phyloP scores from a whole-genome alignment of 2,888 invertebrate species.

The Agriotes lineatus region DNA sequence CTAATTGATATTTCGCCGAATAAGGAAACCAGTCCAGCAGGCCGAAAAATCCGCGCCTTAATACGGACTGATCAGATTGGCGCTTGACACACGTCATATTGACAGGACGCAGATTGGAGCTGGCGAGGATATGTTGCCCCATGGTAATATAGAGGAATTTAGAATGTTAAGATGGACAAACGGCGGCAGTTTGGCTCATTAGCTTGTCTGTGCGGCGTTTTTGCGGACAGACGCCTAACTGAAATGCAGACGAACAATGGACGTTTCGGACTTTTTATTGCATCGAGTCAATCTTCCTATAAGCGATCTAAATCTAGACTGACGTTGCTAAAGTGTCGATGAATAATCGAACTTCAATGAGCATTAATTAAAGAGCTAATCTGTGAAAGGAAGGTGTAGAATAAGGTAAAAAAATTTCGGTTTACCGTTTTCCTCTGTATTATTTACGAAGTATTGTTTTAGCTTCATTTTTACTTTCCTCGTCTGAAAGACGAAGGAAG shows the following conservation, averaged over 20 bases:
- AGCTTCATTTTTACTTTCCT: too few species aligned
- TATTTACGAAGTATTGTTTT: too few species aligned
- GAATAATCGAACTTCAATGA: too few species aligned
- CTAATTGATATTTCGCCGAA: constrained; percentile 19
- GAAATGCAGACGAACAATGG: neutral
- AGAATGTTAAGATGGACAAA: neutral
- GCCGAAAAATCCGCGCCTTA: constrained; percentile 18
- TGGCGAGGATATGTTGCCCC: too few species aligned
- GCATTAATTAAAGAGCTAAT: too few species aligned
- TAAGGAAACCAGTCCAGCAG: constrained; percentile 20
- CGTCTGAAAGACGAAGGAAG: too few species aligned
- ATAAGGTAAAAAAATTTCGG: too few species aligned
- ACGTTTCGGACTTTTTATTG: neutral
- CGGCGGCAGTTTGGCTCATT: neutral
- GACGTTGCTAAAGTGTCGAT: too few species aligned
- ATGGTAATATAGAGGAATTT: neutral
- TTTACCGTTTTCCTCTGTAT: too few species aligned
- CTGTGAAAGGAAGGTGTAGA: too few species aligned
- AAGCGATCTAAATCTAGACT: neutral
- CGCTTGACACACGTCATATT: constrained; percentile 14
- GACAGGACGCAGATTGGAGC: neutral
- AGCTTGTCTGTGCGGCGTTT: constrained; percentile 2
- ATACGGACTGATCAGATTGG: constrained; percentile 16
- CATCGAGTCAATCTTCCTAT: neutral
- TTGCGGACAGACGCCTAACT: neutral